A percentile compares a stretch with the other conserved stretches of the same genome.
These are phyloP conservation scores for Hypsopygia costalis DNA, from an alignment of 2,888 invertebrate species.

Conservation along the genomic window DNA sequence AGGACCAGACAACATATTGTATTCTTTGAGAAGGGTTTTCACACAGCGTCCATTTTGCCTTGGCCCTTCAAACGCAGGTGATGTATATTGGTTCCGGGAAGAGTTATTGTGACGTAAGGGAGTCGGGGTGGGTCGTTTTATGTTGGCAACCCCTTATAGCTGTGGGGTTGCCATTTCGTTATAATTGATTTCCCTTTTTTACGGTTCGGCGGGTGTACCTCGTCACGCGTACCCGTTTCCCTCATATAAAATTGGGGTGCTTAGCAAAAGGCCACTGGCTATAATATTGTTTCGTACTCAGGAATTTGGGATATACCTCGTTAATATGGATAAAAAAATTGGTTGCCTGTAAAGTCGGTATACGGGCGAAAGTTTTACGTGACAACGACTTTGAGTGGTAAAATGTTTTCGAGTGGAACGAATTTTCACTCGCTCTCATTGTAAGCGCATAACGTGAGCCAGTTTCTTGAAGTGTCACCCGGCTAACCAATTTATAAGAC, in stretches of 20 bases:
- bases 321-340: constrained; percentile 13
- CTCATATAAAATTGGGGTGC: constrained; percentile 40
- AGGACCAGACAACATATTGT: constrained; percentile 59
- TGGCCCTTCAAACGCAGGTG: constrained; percentile 30
- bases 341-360: too few species aligned
- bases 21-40: constrained; percentile 46
- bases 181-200: constrained; percentile 77
- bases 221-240: constrained; percentile 49
- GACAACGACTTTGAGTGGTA: too few species aligned
- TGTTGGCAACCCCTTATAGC: constrained; percentile 34
- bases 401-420: too few species aligned
- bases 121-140: constrained; percentile 32
- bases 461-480: too few species aligned
- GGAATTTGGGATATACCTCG: constrained; percentile 12
- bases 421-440: too few species aligned
- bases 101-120: constrained; percentile 7
- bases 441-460: too few species aligned
- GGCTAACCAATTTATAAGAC: too few species aligned
- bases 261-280: constrained; percentile 33
- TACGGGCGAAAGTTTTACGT: too few species aligned
- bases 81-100: constrained; percentile 22
- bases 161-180: constrained; percentile 61
- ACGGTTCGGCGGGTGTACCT: constrained; percentile 60
- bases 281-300: constrained; percentile 18
- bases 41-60: constrained; percentile 28